Evolutionary conservation across 2,888 invertebrate species (phyloP), one percentile per base, ranked within the genome.

Genomic region (Apamea anceps): DNA sequence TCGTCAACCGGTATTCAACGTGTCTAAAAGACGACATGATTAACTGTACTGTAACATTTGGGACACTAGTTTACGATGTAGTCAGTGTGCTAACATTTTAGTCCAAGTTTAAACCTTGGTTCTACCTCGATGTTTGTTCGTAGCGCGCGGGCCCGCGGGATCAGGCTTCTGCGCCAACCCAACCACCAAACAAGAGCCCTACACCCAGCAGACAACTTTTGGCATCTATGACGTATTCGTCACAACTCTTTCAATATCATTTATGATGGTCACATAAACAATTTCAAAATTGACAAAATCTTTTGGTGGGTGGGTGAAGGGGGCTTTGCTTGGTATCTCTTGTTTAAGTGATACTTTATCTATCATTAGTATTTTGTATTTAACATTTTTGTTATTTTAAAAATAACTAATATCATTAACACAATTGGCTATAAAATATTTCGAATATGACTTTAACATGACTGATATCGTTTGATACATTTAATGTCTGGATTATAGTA

Each of bases 271-370:
- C 81, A 79, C 48, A 62, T 79, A 72, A 80, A 85, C 72, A 65
- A 87, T 89, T 93, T 94, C 92, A 91, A 95, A 95, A 96, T 95
- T 95, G 80, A 91, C 83, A 85, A 92, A 89, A 92, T 90, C 90
- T 94, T 96, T 97, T 97, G 97, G 97, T 97, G 97, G 97, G 95
- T 97, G 97, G 97, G 97, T 96, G 96, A 96, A 96, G 96, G 97
- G 96, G 97, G 97, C 97, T 97, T 97, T 97, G 97, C 97, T 97
- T 97, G 97, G 97, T 97, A 97, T 97, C 97, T 97, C 97, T 94
- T 92, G 90, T 90, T 90, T 85, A 91, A 90, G 89, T 87, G 90
- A 91, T 90, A 91, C 90, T 80, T 81, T 75, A 82, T 81, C 62
- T 70, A 79, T 80, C 79, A 76, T 88, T 90, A 77, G 67, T 75